Evolutionary conservation across 1,140 invertebrate genomes (phyloP).

Genomic region (Conus ventricosus): DNA sequence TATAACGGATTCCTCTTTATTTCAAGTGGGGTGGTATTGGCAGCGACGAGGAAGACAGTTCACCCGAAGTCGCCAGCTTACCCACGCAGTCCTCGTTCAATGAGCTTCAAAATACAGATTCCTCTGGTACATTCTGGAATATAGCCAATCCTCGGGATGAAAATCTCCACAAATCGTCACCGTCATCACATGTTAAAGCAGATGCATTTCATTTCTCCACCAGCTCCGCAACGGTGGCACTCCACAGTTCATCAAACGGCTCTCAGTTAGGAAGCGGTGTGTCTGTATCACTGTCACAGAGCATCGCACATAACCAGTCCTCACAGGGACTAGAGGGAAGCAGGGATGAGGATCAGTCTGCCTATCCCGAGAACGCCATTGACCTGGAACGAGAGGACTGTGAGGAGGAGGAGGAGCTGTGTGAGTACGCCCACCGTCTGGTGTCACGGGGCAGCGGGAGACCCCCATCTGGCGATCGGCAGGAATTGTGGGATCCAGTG

Average conservation of each 20-base stretch:
- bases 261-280: neutral
- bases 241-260: neutral
- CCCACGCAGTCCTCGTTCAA: neutral
- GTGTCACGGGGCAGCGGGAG: constrained; percentile 25
- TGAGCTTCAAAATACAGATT: neutral
- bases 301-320: neutral
- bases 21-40: neutral
- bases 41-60: neutral
- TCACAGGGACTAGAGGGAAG: neutral
- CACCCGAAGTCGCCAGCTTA: neutral
- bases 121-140: no score
- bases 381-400: constrained; percentile 43
- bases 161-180: neutral
- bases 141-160: neutral
- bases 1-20: neutral
- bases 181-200: neutral
- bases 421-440: constrained; percentile 45
- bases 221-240: neutral
- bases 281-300: neutral
- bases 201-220: neutral
- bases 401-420: constrained; percentile 51
- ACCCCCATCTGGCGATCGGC: neutral
- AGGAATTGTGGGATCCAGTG: constrained; percentile 42
- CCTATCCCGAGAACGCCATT: neutral
- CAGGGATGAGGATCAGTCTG: neutral